Conservation (phyloP, 2,113 vertebrate species). For the Microcebus lehilahytsara region DNA sequence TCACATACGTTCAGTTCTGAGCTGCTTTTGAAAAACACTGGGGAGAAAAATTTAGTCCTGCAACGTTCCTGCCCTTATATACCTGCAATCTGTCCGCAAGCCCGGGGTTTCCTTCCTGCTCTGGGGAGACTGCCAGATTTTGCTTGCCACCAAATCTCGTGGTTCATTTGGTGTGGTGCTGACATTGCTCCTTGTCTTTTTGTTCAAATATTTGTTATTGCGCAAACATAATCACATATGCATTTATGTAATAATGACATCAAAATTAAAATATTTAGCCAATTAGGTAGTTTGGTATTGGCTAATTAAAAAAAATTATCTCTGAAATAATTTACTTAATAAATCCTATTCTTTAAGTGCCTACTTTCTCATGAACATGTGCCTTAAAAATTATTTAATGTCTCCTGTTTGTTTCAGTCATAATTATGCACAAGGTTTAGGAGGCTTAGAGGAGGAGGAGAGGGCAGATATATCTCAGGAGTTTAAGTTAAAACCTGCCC, state of each 20-base stretch:
- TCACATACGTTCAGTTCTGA: neutral
- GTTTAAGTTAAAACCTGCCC: neutral
- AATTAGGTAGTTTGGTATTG: neutral
- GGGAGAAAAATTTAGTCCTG: neutral
- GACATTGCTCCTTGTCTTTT: neutral
- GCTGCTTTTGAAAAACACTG: neutral
- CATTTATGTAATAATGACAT: neutral
- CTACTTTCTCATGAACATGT: neutral
- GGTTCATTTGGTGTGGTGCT: neutral
- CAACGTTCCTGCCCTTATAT: neutral
- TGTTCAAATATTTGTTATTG: neutral
- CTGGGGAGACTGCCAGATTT: neutral
- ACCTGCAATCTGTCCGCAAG: neutral
- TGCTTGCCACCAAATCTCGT: neutral
- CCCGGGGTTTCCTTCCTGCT: neutral
- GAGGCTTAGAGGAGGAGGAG: neutral
- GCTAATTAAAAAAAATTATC: neutral
- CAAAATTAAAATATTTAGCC: neutral
- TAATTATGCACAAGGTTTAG: neutral
- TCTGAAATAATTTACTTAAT: neutral
- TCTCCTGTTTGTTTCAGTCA: neutral
- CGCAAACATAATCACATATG: neutral
- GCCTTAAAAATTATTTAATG: neutral
- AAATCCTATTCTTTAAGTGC: neutral
- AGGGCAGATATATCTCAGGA: neutral